Evolutionary conservation across 2,113 vertebrate genomes (phyloP).

Genomic region (Gopherus evgoodei): DNA sequence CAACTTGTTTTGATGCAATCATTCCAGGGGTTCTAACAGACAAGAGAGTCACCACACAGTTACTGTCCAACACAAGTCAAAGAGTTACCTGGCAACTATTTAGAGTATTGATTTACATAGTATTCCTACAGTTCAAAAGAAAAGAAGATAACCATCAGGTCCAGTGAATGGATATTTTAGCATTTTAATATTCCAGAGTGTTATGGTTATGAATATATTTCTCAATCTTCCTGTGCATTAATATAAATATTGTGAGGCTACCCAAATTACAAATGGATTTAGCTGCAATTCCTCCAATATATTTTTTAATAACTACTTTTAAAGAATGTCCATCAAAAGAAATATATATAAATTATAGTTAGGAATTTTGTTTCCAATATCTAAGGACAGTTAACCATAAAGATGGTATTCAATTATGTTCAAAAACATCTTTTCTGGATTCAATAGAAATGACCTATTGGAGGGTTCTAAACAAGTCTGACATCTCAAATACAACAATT

Average conservation of each 20-base stretch:
- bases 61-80: not conserved
- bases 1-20: not conserved
- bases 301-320: not conserved
- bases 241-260: not conserved
- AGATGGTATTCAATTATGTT: not conserved
- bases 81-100: not conserved
- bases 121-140: not conserved
- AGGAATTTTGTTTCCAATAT: not conserved
- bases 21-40: not conserved
- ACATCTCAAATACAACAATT: not conserved
- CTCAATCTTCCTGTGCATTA: not conserved
- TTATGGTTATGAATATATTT: not conserved
- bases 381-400: not conserved
- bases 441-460: not conserved
- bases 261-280: not conserved
- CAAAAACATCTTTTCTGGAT: not conserved
- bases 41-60: not conserved
- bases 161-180: not conserved
- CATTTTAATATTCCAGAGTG: accelerated
- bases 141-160: not conserved
- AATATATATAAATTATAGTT: accelerated
- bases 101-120: not conserved
- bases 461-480: not conserved
- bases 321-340: not conserved
- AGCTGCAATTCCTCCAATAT: not conserved